Conservation (phyloP, 2,888 invertebrate genomes). For the Tiliacea citrago region DNA sequence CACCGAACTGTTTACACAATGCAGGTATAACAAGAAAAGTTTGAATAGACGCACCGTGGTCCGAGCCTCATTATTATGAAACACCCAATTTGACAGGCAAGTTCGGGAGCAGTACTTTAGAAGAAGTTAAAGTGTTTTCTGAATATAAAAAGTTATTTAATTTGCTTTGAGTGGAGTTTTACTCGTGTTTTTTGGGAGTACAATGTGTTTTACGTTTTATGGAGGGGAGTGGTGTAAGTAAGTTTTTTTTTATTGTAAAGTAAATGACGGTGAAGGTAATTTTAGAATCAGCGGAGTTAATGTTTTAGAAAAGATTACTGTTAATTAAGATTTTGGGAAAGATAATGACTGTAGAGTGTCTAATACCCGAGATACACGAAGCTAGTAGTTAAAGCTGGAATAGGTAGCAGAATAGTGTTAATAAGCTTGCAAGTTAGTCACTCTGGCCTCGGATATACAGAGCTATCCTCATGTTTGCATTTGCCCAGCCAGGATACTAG, state of each 20-base stretch:
- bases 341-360: neutral
- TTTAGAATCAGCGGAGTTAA: neutral
- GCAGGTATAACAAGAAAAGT: slow-evolving; percentile 57
- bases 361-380: neutral
- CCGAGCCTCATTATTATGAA: slow-evolving; percentile 60
- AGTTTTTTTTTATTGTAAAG: slow-evolving; percentile 5
- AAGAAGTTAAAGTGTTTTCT: slow-evolving; percentile 64
- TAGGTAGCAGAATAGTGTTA: neutral
- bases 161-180: slow-evolving; percentile 31
- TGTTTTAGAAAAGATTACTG: neutral
- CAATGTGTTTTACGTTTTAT: slow-evolving; percentile 46
- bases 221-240: neutral
- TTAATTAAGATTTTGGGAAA: neutral
- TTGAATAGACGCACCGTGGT: slow-evolving; percentile 61
- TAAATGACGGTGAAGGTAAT: slow-evolving; percentile 5
- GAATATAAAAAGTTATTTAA: slow-evolving; percentile 61
- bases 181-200: slow-evolving; percentile 34
- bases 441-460: no score
- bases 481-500: neutral
- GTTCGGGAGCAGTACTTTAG: slow-evolving; percentile 50
- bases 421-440: no score
- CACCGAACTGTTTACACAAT: neutral
- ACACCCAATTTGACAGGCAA: slow-evolving; percentile 63
- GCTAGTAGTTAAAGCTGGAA: neutral
- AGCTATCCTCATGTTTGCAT: neutral